Base-by-base conservation (phyloP, 2,888 invertebrate species). In the Nebria brevicollis region DNA sequence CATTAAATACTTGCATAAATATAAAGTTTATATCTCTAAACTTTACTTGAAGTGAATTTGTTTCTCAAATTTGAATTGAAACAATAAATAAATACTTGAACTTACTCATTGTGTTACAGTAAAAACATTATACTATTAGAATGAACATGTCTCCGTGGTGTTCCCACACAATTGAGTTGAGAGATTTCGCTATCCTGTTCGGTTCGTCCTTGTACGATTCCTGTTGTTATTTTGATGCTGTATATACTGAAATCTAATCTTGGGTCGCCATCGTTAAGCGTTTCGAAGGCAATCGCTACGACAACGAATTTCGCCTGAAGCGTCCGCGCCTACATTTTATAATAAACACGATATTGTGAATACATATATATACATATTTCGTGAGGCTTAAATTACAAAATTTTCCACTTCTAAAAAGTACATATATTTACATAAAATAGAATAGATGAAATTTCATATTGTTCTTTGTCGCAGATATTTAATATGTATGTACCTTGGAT, bases 201-300 rank as follows among this genome's bases (percentile, higher is more conserved):
- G 11, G 54, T 54, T 34, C 34, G 54, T 54, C 54, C 54, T 54
- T 54, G 54, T 54, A 7, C 4, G 54, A 54, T 54, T 54, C 54
- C 13, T 54, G 54, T 54, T 54, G 11, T 54, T 54, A 8, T 72
- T 72, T n/a, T 25, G 72, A 20, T 72, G 72, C 34, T 34, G 34
- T 34, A 34, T 72, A 72, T 72, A 11, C 26, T 72, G 41, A 72
- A 20, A 72, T 26, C 72, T 72, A 13, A 72, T 72, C 13, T 13
- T 72, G 13, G 72, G 13, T 34, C 34, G 34, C 15, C 72, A 34
- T 72, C 26, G 20, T 72, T 34, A 34, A 13, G 15, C 72, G 41
- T 15, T 72, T n/a, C 20, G 72, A 34, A 34, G 34, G 34, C 34
- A 34, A 34, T 72, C 15, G 26, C 41, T 25, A 72, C 20, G 34